Evolutionary conservation across 1,140 invertebrate genomes (phyloP).

Genomic region (Drosophila repleta): DNA sequence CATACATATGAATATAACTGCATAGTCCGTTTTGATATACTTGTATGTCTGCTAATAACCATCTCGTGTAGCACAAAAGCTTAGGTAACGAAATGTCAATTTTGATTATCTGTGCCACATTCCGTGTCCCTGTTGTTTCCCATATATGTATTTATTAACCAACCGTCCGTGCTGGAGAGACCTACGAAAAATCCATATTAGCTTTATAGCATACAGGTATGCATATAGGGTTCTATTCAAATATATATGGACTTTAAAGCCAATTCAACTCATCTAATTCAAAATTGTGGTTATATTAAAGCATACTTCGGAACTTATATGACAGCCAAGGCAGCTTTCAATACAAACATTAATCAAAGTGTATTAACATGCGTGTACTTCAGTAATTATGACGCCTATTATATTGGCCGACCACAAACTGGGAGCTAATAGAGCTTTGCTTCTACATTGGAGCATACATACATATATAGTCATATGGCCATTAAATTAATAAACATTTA

Average conservation of each 20-base stretch:
- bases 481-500: conserved; percentile 50
- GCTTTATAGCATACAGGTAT: not conserved
- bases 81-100: conserved; percentile 72
- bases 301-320: not conserved
- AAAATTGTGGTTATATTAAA: not conserved
- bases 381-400: conserved; percentile 68
- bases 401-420: conserved; percentile 16
- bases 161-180: conserved; percentile 48
- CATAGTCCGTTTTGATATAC: not conserved
- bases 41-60: conserved; percentile 17
- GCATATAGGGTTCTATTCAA: not conserved
- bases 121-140: conserved; percentile 30
- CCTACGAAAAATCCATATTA: conserved; percentile 59
- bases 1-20: conserved; percentile 9
- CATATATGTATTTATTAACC: conserved; percentile 66
- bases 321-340: conserved; percentile 55
- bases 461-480: conserved; percentile 12
- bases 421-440: conserved; percentile 10
- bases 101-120: conserved; percentile 59
- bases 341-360: conserved; percentile 61
- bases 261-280: not conserved
- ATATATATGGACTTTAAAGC: conserved; percentile 36
- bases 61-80: conserved; percentile 41
- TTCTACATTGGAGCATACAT: not conserved
- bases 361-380: conserved; percentile 54